Evolutionary conservation across 2,797 vertebrate species (phyloP).

Genomic region (Phoeniculus purpureus): DNA sequence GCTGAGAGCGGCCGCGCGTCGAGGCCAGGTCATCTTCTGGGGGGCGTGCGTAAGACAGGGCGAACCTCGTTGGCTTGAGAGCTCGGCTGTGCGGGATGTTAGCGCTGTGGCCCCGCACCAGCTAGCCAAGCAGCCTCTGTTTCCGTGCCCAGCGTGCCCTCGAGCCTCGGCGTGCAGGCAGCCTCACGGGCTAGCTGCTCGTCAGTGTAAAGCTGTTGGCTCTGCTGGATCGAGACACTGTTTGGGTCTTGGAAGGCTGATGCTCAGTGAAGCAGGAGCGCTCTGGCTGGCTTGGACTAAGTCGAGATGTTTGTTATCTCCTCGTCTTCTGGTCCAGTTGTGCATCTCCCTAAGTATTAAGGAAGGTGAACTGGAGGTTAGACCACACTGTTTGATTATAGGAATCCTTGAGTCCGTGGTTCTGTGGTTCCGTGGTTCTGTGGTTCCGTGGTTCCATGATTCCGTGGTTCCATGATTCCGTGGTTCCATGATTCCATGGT

Average conservation of each 20-base stretch:
- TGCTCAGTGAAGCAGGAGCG: not conserved
- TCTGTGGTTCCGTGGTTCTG: no score
- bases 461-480: no score
- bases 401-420: no score
- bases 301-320: not conserved
- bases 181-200: not conserved
- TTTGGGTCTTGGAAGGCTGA: not conserved
- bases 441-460: no score
- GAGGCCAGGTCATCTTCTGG: not conserved
- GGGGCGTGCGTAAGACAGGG: conserved; percentile 8
- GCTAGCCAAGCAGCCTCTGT: not conserved
- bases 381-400: not conserved
- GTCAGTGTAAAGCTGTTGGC: not conserved
- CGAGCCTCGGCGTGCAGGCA: not conserved
- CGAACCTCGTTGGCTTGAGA: not conserved
- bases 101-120: not conserved
- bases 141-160: not conserved
- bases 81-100: not conserved
- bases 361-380: not conserved
- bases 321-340: not conserved
- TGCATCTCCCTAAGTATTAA: not conserved
- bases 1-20: not conserved
- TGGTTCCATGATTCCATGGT: no score
- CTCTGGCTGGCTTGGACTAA: not conserved
- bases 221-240: not conserved